Evolutionary conservation across 2,113 vertebrate species (phyloP).

Genomic region (Phylloscopus trochilus): DNA sequence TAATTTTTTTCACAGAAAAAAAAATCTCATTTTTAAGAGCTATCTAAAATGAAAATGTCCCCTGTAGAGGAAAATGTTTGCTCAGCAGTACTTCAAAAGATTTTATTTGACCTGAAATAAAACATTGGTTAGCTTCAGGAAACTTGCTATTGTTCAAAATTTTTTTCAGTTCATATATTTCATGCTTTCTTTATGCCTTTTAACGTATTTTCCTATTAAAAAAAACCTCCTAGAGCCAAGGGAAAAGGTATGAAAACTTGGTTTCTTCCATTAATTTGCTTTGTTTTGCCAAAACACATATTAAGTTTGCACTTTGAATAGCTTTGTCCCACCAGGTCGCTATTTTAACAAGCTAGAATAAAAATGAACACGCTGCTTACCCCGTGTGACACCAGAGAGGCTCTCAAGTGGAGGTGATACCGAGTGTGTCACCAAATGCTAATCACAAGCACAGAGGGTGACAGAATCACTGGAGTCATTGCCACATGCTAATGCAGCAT

Average conservation of each 20-base stretch:
- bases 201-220: neutral
- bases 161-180: neutral
- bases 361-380: neutral
- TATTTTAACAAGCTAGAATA: neutral
- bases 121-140: neutral
- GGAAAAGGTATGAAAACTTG: neutral
- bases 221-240: neutral
- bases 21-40: neutral
- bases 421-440: neutral
- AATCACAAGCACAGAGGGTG: neutral
- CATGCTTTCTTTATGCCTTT: neutral
- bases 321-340: neutral
- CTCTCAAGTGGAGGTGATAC: neutral
- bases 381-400: rapidly evolving
- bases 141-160: neutral
- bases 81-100: neutral
- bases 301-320: neutral
- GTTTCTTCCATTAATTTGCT: neutral
- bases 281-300: neutral
- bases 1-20: neutral
- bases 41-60: constrained; percentile 20
- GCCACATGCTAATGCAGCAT: neutral
- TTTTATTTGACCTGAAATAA: constrained; percentile 12
- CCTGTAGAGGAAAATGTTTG: neutral
- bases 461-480: neutral